Conservation (phyloP, 2,113 vertebrate genomes). For the Delphinus delphis region DNA sequence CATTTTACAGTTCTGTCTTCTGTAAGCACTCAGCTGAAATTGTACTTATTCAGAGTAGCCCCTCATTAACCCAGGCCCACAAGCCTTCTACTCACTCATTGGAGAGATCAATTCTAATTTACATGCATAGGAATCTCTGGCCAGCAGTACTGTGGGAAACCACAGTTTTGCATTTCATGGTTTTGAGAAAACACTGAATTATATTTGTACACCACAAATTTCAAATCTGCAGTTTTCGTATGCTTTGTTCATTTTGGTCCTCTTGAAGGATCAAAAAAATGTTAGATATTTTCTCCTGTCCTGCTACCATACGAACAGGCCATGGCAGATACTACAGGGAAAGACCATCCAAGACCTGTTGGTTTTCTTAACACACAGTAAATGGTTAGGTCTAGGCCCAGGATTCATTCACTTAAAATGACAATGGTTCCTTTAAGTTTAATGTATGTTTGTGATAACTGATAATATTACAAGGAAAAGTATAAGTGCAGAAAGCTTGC, state of each 20-base stretch:
- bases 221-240: neutral
- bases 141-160: neutral
- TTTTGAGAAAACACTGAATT: constrained; percentile 36
- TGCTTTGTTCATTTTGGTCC: neutral
- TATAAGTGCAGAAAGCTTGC: neutral
- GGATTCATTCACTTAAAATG: neutral
- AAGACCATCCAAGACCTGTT: neutral
- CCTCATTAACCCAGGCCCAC: constrained; percentile 49
- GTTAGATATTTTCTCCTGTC: neutral
- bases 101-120: constrained; percentile 61
- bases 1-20: neutral
- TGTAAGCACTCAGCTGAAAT: neutral
- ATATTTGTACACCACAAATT: neutral
- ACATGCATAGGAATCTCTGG: constrained; percentile 26
- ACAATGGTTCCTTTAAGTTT: neutral
- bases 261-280: neutral
- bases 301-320: neutral
- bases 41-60: constrained; percentile 59
- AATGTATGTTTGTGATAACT: neutral
- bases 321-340: neutral
- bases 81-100: constrained; percentile 37
- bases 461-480: neutral
- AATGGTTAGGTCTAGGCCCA: neutral
- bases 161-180: neutral
- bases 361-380: neutral